These are phyloP conservation scores for Lordiphosa clarofinis DNA, from an alignment of 1,140 invertebrate genomes.

Conservation along the genomic window DNA sequence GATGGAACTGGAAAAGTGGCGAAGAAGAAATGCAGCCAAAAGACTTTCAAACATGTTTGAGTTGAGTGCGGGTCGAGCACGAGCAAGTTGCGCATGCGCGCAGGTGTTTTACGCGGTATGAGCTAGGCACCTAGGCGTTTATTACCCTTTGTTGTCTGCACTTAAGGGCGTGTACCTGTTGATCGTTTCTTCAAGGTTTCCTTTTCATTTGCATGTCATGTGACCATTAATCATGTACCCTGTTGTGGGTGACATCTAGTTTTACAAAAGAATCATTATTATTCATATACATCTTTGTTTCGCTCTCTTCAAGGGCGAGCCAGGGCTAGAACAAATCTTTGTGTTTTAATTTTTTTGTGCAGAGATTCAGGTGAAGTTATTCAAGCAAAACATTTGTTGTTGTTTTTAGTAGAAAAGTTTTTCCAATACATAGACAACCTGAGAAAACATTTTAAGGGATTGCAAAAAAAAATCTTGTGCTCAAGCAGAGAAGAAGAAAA, in stretches of 20 bases:
- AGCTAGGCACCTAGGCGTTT: constrained; percentile 37
- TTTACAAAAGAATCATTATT: not conserved
- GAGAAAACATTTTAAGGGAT: constrained; percentile 64
- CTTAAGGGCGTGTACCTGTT: constrained; percentile 33
- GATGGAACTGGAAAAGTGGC: constrained; percentile 28
- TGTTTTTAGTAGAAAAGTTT: no score
- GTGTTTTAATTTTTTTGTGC: no score
- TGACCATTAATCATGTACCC: constrained; percentile 15
- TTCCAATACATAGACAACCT: constrained; percentile 2
- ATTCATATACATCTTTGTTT: constrained; percentile 9
- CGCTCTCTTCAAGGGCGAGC: not conserved
- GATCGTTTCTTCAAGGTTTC: constrained; percentile 53
- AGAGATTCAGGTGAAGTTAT: no score
- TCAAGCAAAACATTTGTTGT: no score
- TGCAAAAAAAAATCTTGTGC: constrained; percentile 21
- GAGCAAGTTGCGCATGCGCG: constrained; percentile 22
- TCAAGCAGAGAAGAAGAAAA: no score
- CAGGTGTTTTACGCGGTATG: constrained; percentile 23
- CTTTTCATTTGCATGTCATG: constrained; percentile 48
- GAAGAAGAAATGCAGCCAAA: constrained; percentile 65
- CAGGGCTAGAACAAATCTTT: constrained; percentile 26
- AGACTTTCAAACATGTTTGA: constrained; percentile 41
- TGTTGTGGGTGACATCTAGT: constrained; percentile 14
- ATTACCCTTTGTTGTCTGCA: constrained; percentile 56
- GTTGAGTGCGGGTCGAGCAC: not conserved